These are phyloP conservation scores for Dynastes grantii DNA, from an alignment of 2,888 invertebrate genomes.

Conservation along the genomic window DNA sequence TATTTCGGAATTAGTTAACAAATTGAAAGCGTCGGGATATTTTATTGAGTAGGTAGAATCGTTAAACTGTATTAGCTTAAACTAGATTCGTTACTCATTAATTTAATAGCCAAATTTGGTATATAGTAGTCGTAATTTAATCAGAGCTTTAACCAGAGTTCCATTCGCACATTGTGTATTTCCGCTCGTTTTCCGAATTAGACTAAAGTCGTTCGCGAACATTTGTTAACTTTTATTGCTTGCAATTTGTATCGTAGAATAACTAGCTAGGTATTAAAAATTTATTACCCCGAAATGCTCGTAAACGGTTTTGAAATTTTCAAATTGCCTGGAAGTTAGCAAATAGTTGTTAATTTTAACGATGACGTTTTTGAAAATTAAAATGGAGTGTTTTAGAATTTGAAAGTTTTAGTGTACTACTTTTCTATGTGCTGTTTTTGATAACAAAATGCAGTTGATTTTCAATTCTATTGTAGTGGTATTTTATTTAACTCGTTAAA, in stretches of 20 bases:
- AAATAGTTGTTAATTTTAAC: no score
- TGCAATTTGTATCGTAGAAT: neutral
- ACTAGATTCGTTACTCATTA: neutral
- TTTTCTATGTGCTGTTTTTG: no score
- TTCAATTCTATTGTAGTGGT: no score
- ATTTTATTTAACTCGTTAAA: no score
- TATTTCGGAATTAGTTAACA: constrained; percentile 14
- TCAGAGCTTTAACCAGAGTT: neutral
- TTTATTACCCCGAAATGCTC: neutral
- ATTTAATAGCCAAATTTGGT: constrained; percentile 11
- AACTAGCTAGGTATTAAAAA: neutral
- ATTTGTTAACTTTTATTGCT: neutral
- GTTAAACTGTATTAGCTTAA: neutral
- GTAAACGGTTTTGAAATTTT: no score
- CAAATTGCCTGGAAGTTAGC: no score
- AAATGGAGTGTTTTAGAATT: no score
- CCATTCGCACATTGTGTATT: constrained; percentile 7
- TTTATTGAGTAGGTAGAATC: neutral
- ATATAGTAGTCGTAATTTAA: neutral
- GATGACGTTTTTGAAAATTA: no score
- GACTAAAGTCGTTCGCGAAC: neutral
- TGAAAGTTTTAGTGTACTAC: no score
- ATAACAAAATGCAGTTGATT: no score
- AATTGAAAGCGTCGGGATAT: neutral
- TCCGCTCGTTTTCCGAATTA: neutral